phyloP scores from a whole-genome alignment of 2,113 vertebrate species.

The Pomatorhinus ruficollis region DNA sequence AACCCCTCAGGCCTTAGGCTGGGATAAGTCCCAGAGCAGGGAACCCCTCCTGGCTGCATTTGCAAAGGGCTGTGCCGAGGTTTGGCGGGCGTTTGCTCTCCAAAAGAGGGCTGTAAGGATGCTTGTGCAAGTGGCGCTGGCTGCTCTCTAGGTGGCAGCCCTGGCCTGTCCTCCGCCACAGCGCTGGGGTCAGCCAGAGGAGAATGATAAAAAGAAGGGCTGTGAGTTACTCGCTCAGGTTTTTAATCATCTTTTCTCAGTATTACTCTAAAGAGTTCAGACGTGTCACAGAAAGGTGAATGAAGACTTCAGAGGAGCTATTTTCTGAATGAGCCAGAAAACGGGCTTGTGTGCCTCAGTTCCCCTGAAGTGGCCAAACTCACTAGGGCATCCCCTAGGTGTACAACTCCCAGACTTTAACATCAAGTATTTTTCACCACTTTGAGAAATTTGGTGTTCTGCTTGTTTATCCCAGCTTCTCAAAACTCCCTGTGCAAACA shows the following conservation, averaged over 20 bases:
- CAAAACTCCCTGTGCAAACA: neutral
- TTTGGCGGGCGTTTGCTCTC: neutral
- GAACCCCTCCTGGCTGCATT: neutral
- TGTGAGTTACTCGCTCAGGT: accelerated
- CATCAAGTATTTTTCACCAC: accelerated
- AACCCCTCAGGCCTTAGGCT: accelerated
- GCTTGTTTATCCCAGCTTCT: neutral
- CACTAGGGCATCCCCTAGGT: accelerated
- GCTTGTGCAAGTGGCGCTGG: neutral
- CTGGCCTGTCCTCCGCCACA: neutral
- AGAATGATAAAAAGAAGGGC: accelerated
- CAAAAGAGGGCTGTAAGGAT: accelerated
- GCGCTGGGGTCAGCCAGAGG: accelerated
- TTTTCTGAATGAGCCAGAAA: neutral
- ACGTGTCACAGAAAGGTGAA: neutral
- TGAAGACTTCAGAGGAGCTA: neutral
- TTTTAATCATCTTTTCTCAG: neutral
- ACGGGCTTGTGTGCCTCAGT: neutral
- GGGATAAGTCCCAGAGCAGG: neutral
- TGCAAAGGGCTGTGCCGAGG: neutral
- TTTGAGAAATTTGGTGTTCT: neutral
- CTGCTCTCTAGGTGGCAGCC: conserved; percentile 43
- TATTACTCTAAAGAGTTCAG: neutral
- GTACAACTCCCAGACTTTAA: neutral
- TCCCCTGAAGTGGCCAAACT: neutral